These are phyloP conservation scores for Parasteatoda tepidariorum DNA, from an alignment of 1,140 invertebrate genomes.

Conservation along the genomic window DNA sequence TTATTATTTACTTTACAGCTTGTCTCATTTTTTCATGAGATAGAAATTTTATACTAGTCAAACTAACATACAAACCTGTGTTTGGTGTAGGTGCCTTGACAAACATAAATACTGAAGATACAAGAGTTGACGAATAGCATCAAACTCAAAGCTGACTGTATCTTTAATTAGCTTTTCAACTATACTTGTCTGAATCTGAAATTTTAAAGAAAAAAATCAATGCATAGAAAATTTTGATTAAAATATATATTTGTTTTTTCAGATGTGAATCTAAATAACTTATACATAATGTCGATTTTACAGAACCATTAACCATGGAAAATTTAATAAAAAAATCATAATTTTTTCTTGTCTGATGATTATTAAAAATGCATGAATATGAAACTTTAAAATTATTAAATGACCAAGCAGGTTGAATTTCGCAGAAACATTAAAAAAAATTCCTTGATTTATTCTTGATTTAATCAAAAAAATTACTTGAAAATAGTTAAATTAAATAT, in stretches of 20 bases:
- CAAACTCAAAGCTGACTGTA: not conserved
- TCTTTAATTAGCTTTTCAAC: slow-evolving; percentile 12
- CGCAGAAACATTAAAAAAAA: too few relatives aligned
- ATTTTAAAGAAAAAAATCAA: not conserved
- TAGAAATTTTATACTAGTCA: not conserved
- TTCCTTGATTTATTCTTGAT: too few relatives aligned
- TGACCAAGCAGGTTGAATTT: too few relatives aligned
- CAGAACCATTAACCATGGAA: not conserved
- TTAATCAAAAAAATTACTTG: too few relatives aligned
- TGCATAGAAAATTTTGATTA: not conserved
- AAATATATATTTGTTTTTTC: not conserved
- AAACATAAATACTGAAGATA: not conserved
- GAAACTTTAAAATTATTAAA: too few relatives aligned
- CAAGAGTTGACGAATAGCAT: slow-evolving; percentile 1
- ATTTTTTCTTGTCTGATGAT: not conserved
- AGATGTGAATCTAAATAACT: not conserved
- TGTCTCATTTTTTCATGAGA: too few relatives aligned
- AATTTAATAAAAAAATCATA: not conserved
- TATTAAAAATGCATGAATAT: not conserved
- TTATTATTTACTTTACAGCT: too few relatives aligned
- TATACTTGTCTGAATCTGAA: not conserved
- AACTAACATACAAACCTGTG: not conserved
- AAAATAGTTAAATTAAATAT: too few relatives aligned
- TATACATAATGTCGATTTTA: not conserved
- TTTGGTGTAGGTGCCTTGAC: not conserved